Percentiles rank a stretch among this genome's conserved stretches.
These are phyloP conservation scores for Ciconia nigra DNA, from an alignment of 2,797 vertebrate species.

Conservation along the genomic window DNA sequence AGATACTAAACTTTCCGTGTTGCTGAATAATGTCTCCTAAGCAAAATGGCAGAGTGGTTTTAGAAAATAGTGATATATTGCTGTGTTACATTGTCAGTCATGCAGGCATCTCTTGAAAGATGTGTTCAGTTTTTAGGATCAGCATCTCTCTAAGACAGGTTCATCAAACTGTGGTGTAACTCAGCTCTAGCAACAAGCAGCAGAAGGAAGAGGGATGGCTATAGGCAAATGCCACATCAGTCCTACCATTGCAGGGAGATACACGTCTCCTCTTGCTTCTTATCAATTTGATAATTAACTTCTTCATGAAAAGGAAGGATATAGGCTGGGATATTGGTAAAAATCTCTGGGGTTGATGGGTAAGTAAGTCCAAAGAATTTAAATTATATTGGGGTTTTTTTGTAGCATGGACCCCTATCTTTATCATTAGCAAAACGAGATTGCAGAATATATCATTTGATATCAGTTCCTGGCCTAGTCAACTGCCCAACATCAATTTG, in stretches of 20 bases:
- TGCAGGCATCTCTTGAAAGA: not conserved
- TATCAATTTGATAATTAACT: not conserved
- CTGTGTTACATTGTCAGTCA: not conserved
- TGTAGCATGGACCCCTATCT: not conserved
- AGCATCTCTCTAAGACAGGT: not conserved
- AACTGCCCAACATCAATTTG: not conserved
- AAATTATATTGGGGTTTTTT: not conserved
- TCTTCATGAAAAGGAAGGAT: not conserved
- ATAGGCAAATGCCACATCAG: not conserved
- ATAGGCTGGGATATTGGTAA: not conserved
- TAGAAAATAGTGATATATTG: not conserved
- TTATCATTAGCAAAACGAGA: not conserved
- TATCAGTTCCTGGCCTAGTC: not conserved
- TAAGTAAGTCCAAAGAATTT: not conserved
- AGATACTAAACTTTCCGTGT: not conserved
- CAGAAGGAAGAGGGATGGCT: not conserved
- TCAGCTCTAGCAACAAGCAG: not conserved
- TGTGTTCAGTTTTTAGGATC: not conserved
- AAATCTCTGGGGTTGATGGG: not conserved
- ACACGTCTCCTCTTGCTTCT: not conserved
- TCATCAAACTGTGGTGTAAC: not conserved
- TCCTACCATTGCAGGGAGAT: not conserved
- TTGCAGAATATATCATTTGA: too few relatives aligned
- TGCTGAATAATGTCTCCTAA: not conserved
- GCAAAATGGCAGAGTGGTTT: not conserved